Conservation (phyloP, 2,888 invertebrate species). For the Brassicogethes aeneus region DNA sequence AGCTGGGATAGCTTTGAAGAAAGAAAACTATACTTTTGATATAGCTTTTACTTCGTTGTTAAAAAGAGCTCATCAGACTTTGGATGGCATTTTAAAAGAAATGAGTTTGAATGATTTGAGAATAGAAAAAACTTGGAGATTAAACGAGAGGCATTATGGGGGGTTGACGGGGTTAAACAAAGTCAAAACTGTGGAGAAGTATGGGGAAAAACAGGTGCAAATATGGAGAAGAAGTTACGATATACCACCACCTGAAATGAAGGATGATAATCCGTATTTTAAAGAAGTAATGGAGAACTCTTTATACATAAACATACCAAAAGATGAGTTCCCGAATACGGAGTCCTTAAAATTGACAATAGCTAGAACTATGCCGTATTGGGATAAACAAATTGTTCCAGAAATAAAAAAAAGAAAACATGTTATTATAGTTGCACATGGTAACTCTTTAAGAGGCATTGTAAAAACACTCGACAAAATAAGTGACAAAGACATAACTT, state of each 20-base stretch:
- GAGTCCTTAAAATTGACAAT: slow-evolving; percentile 79
- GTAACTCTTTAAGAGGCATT: slow-evolving; percentile 77
- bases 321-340: slow-evolving; percentile 68
- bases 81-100: slow-evolving; percentile 57
- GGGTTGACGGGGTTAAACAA: slow-evolving; percentile 72
- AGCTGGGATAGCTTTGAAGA: slow-evolving; percentile 65
- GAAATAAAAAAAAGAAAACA: slow-evolving; percentile 66
- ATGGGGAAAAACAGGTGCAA: slow-evolving; percentile 68
- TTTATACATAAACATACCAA: slow-evolving; percentile 63
- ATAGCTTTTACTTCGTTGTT: slow-evolving; percentile 73
- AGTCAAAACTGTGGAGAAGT: slow-evolving; percentile 74
- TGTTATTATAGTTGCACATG: slow-evolving; percentile 76
- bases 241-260: slow-evolving; percentile 74
- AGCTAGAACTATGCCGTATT: slow-evolving; percentile 74
- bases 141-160: slow-evolving; percentile 84
- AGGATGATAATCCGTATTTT: slow-evolving; percentile 64
- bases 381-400: slow-evolving; percentile 76
- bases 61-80: slow-evolving; percentile 66
- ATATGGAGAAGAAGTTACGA: slow-evolving; percentile 82
- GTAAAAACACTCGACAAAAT: slow-evolving; percentile 73
- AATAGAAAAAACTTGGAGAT: slow-evolving; percentile 66
- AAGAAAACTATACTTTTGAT: slow-evolving; percentile 64
- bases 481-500: slow-evolving; percentile 51
- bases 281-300: slow-evolving; percentile 66
- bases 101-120: slow-evolving; percentile 60